Evolutionary conservation across 2,888 invertebrate species (phyloP).

Genomic region (Spicauda simplicius): DNA sequence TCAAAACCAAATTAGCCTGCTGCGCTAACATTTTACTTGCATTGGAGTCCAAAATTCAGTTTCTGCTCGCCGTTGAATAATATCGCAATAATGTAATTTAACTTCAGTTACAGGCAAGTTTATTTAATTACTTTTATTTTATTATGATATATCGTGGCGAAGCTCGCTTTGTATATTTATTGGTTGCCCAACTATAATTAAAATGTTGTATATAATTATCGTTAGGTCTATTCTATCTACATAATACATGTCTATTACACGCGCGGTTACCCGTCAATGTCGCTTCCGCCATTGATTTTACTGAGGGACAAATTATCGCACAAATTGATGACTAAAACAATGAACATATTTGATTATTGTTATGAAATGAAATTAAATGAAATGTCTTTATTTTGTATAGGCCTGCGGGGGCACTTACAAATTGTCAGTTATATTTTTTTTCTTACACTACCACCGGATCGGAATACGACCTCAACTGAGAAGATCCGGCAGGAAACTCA

Average conservation of each 20-base stretch:
- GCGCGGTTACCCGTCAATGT: background rate
- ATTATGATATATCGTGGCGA: background rate
- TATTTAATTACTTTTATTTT: background rate
- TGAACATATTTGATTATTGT: no score
- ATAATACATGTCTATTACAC: background rate
- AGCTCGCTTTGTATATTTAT: background rate
- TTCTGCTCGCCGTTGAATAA: constrained; percentile 15
- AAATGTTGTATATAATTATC: background rate
- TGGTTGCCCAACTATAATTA: background rate
- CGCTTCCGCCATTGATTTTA: background rate
- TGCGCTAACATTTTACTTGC: constrained; percentile 28
- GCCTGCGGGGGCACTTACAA: no score
- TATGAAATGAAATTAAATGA: no score
- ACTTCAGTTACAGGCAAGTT: constrained; percentile 6
- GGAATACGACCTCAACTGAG: no score
- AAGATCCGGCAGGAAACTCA: no score
- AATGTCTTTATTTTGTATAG: no score
- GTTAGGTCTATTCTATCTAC: no score
- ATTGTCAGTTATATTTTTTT: no score
- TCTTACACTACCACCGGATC: no score
- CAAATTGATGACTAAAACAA: background rate
- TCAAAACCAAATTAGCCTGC: constrained; percentile 23
- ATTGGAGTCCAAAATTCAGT: constrained; percentile 25
- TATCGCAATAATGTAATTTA: constrained; percentile 26
- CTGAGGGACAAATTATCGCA: background rate